Percentiles rank a stretch among this genome's conserved stretches.
Evolutionary conservation across 2,113 vertebrate species (phyloP).

Genomic region (Polypterus bichir): DNA sequence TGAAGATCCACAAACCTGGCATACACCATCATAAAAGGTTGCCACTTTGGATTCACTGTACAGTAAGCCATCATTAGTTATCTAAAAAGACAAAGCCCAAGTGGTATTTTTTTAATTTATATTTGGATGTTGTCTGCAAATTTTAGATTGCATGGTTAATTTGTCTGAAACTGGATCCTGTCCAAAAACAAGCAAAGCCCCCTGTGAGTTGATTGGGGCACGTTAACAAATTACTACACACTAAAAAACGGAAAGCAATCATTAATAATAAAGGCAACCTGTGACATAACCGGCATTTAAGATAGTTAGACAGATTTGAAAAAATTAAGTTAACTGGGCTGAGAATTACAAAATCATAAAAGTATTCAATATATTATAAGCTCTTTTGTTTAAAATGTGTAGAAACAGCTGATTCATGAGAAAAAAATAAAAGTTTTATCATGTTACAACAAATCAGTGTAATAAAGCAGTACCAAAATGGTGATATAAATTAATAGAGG

Average conservation of each 20-base stretch:
- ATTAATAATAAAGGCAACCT: constrained; percentile 33
- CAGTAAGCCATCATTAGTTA: constrained; percentile 56
- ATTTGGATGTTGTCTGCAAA: constrained; percentile 29
- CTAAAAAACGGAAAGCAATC: constrained; percentile 27
- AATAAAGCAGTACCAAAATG: too few relatives aligned
- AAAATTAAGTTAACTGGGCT: neutral
- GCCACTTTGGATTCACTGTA: constrained; percentile 51
- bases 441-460: too few relatives aligned
- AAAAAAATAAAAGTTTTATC: too few relatives aligned
- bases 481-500: too few relatives aligned
- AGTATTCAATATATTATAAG: too few relatives aligned
- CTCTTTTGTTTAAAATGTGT: too few relatives aligned
- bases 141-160: constrained; percentile 20
- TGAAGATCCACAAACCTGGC: constrained; percentile 50
- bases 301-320: constrained; percentile 11
- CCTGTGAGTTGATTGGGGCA: constrained; percentile 21
- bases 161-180: constrained; percentile 21
- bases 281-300: constrained; percentile 23
- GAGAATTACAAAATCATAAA: too few relatives aligned
- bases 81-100: constrained; percentile 39
- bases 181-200: constrained; percentile 32
- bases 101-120: constrained; percentile 28
- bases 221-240: constrained; percentile 30
- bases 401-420: too few relatives aligned
- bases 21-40: constrained; percentile 55